Evolutionary conservation across 2,113 vertebrate species (phyloP).

Genomic region (Tichodroma muraria): DNA sequence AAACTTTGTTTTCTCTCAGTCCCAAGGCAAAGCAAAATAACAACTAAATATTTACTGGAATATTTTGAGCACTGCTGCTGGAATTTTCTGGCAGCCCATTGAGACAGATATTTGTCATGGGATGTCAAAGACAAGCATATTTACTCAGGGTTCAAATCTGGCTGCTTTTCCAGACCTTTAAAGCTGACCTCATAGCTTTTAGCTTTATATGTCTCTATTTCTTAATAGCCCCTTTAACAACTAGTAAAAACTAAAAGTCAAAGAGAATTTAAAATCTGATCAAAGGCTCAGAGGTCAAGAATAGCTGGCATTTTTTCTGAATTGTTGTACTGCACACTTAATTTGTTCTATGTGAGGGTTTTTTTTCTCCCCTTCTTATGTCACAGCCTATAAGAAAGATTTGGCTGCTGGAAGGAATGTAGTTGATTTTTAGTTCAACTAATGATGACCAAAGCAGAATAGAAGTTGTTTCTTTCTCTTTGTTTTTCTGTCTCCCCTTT

Average conservation of each 20-base stretch:
- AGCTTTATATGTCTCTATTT: not conserved
- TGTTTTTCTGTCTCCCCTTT: not conserved
- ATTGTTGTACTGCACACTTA: not conserved
- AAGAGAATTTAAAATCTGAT: not conserved
- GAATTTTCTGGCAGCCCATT: not conserved
- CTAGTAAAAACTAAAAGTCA: not conserved
- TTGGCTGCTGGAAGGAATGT: not conserved
- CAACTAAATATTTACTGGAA: not conserved
- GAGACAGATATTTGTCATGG: not conserved
- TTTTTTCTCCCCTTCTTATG: rapidly evolving
- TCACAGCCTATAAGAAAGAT: not conserved
- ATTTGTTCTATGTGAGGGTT: not conserved
- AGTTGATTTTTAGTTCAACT: not conserved
- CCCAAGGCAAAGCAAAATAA: not conserved
- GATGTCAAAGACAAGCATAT: not conserved
- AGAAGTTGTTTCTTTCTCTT: not conserved
- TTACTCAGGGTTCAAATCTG: not conserved
- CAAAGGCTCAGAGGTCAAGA: not conserved
- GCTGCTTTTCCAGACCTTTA: not conserved
- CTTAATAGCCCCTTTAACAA: not conserved
- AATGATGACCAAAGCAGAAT: not conserved
- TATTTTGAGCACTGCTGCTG: not conserved
- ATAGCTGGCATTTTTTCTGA: not conserved
- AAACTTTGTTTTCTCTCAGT: not conserved
- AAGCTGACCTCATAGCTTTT: not conserved